Base-by-base conservation (phyloP, 1,140 invertebrate genomes). In the Drosophila auraria region DNA sequence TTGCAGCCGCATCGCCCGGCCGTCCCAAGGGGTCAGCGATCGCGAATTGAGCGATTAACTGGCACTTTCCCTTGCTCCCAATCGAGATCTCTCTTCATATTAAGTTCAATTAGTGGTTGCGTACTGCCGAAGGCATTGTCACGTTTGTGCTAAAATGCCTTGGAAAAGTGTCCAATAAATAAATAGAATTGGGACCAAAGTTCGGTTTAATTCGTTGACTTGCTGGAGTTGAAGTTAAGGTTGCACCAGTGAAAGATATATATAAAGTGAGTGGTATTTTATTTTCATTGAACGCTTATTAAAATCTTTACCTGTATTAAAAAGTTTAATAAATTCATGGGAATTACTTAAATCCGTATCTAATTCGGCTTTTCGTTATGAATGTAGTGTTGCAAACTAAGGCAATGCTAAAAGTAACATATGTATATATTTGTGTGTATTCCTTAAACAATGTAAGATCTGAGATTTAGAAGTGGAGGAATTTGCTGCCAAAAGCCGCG, bases 41-140 rank as follows among this genome's bases (percentile, higher is more conserved):
- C 54, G 6, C 65, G 36, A 86, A 86, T 79, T 82, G 65, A 86
- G 75, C 83, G 60, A 87, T 87, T 77, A 82, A 83, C 38, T 63
- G 69, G 56, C 59, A 79, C 80, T 87, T 87, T 87, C 76, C 74
- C 73, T 36, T 80, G 80, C 66, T 56, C 49, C 40, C 53, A 65
- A 25, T 23, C 54, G 40, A 45, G 40, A 42, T 71, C 30, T 56
- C 49, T 73, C 47, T 5, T 50, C 44, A 14, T 50, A 44, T 64
- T 60, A 30, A 33, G n/a, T 17, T 60, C 53, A 58, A 40, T 63
- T 40, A 27, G 4, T 25, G 50, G 23, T 11, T 47, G 6, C 7
- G 23, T 15, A 15, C 17, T 11, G 20, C 5, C 9, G 6, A 60
- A 30, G 23, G n/a, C 23, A 25, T 12, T 17, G 15, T 8, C 23